Evolutionary conservation across 2,888 invertebrate species (phyloP).

Genomic region (Ochropacha duplaris): DNA sequence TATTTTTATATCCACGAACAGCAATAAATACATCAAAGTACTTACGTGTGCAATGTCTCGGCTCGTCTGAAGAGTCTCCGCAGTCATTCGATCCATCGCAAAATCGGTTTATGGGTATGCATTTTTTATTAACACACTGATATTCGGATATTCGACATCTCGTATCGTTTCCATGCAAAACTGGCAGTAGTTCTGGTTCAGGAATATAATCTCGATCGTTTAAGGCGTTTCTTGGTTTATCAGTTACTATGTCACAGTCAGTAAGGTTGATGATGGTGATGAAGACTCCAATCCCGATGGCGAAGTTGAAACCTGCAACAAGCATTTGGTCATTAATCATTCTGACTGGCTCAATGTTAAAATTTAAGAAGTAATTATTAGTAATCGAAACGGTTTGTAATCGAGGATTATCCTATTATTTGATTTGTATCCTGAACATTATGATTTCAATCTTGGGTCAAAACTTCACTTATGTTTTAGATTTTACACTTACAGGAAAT

Average conservation of each 20-base stretch:
- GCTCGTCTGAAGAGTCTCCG: conserved; percentile 91
- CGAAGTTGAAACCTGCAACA: conserved; percentile 66
- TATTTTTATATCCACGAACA: neutral
- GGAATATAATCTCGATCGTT: conserved; percentile 48
- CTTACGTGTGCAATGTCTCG: conserved; percentile 92
- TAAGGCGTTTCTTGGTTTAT: conserved; percentile 26
- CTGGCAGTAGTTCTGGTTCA: conserved; percentile 68
- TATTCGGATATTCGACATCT: conserved; percentile 87
- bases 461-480: too few relatives aligned
- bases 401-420: too few relatives aligned
- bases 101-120: conserved; percentile 87
- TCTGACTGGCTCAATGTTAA: neutral
- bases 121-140: conserved; percentile 86
- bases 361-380: neutral
- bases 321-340: neutral
- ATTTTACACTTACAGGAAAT: too few relatives aligned
- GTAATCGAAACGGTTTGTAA: neutral
- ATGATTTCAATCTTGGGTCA: too few relatives aligned
- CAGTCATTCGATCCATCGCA: conserved; percentile 92
- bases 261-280: conserved; percentile 52
- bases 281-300: conserved; percentile 53
- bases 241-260: conserved; percentile 62
- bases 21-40: conserved; percentile 35
- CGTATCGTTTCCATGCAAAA: conserved; percentile 72
- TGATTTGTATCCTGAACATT: too few relatives aligned